phyloP scores from a whole-genome alignment of 2,797 vertebrate species.

The Hemibagrus guttatus region DNA sequence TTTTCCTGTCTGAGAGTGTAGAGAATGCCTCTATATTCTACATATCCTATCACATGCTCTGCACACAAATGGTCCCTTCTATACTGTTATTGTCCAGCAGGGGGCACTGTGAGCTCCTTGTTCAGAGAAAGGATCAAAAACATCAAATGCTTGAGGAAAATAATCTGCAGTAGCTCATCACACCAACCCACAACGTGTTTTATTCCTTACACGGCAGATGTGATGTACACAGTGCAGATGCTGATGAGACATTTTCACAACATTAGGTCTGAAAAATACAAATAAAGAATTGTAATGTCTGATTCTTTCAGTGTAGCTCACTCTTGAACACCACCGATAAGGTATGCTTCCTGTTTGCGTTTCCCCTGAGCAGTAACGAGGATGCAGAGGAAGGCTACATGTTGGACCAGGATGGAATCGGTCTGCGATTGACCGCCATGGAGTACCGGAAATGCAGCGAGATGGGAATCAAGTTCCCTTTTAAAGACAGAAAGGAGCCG shows the following conservation, averaged over 20 bases:
- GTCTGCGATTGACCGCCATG: constrained; percentile 86
- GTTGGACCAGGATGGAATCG: constrained; percentile 75
- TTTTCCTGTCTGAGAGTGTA: background rate
- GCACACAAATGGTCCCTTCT: background rate
- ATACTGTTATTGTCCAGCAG: background rate
- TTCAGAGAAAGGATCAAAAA: background rate
- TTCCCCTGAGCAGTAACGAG: constrained; percentile 70
- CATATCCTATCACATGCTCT: background rate
- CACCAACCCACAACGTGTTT: background rate
- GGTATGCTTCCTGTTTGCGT: background rate
- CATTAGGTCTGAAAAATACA: background rate
- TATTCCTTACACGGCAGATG: background rate
- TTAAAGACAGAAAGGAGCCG: constrained; percentile 57
- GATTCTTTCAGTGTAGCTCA: background rate
- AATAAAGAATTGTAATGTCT: background rate
- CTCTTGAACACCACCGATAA: background rate
- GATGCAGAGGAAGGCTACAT: constrained; percentile 74
- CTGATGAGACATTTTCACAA: background rate
- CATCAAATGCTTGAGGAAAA: too few relatives aligned
- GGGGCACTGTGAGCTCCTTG: background rate
- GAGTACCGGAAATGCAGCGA: constrained; percentile 67
- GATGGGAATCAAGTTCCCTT: constrained; percentile 65
- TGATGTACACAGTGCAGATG: background rate
- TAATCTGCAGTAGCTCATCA: background rate
- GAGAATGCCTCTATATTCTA: background rate